Evolutionary conservation across 2,797 vertebrate genomes (phyloP), one percentile per base, ranked within the genome.

Genomic region (Tapera naevia): DNA sequence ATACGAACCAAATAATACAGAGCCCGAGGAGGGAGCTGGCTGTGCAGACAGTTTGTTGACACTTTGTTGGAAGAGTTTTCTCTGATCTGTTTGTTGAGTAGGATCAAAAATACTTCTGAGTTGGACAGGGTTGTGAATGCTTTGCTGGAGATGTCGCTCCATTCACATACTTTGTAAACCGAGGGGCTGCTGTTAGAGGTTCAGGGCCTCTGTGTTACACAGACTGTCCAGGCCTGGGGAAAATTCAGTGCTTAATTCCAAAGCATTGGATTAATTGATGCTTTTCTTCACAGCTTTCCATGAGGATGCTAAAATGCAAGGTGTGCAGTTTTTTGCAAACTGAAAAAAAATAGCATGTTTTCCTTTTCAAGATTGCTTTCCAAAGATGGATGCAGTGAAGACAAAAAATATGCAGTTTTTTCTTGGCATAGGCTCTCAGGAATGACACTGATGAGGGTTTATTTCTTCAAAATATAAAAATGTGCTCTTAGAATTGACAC

Each of bases 11-110:
- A 82, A 67, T 62, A 90, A 94, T 92, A 80, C 39, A 69, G 45
- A 27, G 73, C 73, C 56, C 1, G 64, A 82, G 83, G 89, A 92
- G 73, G 80, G 89, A 95, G 91, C 81, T 93, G 94, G 90, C 88
- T 86, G 78, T 5, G 9, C 80, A 84, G 96, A 95, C 81, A 92
- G 84, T 96, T 96, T 89, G 94, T 91, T 95, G 95, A 88, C 96
- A 94, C 88, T 84, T 95, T 90, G 86, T 96, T 95, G 94, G 95
- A 97, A 84, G 60, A 93, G 92, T 84, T 90, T 93, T 91, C 85
- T 94, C 71, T 93, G 81, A 70, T 93, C 82, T 94, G 58, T 65
- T 79, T 65, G 82, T 48, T 90, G 86, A 24, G 88, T 35, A 64
- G 33, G 78, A 91, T 89, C 80, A 87, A 35, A 91, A 93, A 93